Evolutionary conservation across 2,888 invertebrate genomes (phyloP), one percentile per base, ranked within the genome.

Genomic region (Gari tellinella): DNA sequence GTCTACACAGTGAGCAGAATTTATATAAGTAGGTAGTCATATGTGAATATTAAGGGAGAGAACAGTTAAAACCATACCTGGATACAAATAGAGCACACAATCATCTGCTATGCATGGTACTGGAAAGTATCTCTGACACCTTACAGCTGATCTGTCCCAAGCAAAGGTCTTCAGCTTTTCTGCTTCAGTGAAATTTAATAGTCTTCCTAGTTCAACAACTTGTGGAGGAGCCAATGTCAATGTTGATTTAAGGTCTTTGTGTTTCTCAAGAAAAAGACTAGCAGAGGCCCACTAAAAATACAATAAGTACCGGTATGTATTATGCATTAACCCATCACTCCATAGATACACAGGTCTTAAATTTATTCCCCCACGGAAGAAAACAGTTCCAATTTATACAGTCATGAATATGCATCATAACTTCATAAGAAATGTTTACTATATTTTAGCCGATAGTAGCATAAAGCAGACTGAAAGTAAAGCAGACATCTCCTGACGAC

Each of bases 201-300:
- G 91, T 56, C 95, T 93, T 14, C 93, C 93, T 1, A 96, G 90
- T 92, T 97, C 97, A 89, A 96, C 96, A 57, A 94, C 91, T 91
- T 97, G 97, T 0, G 97, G 97, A 1, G 95, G 95, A 52, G 95
- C 94, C 15, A 97, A 86, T 62, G 92, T 88, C 23, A 94, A 85
- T 69, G 93, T 89, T 25, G 91, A 89, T 8, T 90, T 89, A 38
- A 26, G 23, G 31, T 72, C 66, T n/a, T 80, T 82, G 76, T 92
- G 75, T 14, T 70, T 63, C 40, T 55, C 48, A 14, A 82, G 25
- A 43, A 83, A 62, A 37, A 70, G 62, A 43, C 69, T 80, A 14
- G 86, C 74, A 26, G 83, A 68, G 10, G 69, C 60, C 86, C 86
- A 86, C 84, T 86, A 72, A 58, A 81, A 75, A 15, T 41, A 48